Base-by-base conservation (phyloP, 2,888 invertebrate species). In the Cephus sareptanus region DNA sequence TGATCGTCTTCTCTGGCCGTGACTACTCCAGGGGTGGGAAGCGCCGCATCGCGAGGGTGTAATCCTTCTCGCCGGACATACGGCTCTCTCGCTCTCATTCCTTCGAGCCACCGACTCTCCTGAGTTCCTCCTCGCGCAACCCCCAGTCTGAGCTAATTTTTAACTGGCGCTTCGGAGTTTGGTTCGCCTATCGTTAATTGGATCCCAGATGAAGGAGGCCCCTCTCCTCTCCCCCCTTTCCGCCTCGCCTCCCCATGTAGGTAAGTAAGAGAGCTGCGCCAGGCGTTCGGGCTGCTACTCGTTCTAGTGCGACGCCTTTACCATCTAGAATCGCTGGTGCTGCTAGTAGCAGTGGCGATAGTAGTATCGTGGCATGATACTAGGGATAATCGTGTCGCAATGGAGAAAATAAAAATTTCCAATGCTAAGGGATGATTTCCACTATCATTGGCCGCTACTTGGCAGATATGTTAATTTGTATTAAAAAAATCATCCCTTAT, bases 141-240 rank as follows among this genome's bases (percentile, higher is more conserved):
- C 77, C 79, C 79, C 80, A 80, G 79, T 77, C 74, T 80, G 82
- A 85, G 85, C 87, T 88, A 88, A 88, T 89, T 89, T 88, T 88
- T 87, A 88, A 87, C 87, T 84, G 84, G 82, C 82, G 82, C 83
- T 82, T 79, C 79, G 81, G 87, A 84, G 86, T 86, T 85, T 81
- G 86, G 84, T 84, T 88, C 86, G 86, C 85, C 86, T 87, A 86
- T 88, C 88, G 87, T 87, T 89, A 88, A 89, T 89, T 89, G 88
- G 88, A 89, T 89, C 88, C 87, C 84, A 85, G 87, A 87, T 86
- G 87, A 86, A 88, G 87, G 83, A 87, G 85, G 82, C 83, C 78
- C 76, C 68, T 4, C 75, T 37, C 23, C 73, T 30, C 73, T 76
- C 31, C 35, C 75, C 31, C 74, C 74, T 15, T 37, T 34, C 30